These are phyloP conservation scores for Campylomormyrus numenius DNA, from an alignment of 2,113 vertebrate species.

Conservation along the genomic window DNA sequence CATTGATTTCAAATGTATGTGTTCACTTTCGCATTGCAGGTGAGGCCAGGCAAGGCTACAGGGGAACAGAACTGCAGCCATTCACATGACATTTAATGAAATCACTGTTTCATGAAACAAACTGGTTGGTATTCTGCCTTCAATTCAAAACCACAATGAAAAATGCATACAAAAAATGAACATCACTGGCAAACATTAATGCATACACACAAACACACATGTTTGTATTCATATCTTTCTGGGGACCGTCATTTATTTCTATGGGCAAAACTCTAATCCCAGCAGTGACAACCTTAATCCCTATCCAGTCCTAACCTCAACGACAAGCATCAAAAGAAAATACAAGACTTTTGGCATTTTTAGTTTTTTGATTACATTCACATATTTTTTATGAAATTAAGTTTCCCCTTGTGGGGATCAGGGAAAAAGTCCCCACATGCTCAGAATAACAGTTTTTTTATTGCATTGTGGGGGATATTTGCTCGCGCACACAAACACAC, in stretches of 20 bases:
- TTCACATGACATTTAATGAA: constrained; percentile 1
- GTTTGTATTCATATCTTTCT: background rate
- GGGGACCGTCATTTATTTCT: background rate
- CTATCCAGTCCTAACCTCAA: background rate
- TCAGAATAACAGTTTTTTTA: background rate
- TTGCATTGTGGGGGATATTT: background rate
- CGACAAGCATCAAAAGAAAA: background rate
- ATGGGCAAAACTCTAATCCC: background rate
- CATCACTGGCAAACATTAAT: background rate
- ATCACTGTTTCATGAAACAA: constrained; percentile 6
- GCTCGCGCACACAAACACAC: background rate
- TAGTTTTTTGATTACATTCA: background rate
- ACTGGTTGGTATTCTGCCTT: background rate
- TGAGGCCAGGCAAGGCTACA: background rate
- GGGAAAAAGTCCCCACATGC: background rate
- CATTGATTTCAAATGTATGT: constrained; percentile 1
- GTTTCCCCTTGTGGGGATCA: background rate
- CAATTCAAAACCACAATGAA: background rate
- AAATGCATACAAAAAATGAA: background rate
- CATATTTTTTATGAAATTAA: background rate
- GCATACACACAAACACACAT: background rate
- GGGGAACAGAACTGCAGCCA: background rate
- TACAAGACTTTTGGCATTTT: background rate
- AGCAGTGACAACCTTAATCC: background rate
- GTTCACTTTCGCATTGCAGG: background rate